These are phyloP conservation scores for Eilema caniola DNA, from an alignment of 2,888 invertebrate genomes.

Conservation along the genomic window DNA sequence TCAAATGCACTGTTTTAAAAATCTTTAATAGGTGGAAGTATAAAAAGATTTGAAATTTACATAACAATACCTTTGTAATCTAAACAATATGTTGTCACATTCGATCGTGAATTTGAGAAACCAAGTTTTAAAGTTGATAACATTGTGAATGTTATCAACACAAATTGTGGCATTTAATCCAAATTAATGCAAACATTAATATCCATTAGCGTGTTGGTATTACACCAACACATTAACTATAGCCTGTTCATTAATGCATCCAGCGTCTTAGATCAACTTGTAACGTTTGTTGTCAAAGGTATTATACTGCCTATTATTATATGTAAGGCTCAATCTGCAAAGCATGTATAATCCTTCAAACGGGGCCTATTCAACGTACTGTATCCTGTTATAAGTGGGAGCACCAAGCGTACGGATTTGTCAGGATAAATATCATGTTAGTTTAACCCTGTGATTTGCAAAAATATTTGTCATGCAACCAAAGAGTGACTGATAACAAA, in stretches of 20 bases:
- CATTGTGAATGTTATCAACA: too few relatives aligned
- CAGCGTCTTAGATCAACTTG: slow-evolving; percentile 16
- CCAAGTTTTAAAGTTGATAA: not conserved
- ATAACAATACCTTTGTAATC: not conserved
- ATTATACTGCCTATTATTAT: slow-evolving; percentile 40
- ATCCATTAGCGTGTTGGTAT: not conserved
- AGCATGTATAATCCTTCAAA: slow-evolving; percentile 50
- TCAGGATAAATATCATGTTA: not conserved
- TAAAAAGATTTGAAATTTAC: too few relatives aligned
- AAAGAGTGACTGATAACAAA: too few relatives aligned
- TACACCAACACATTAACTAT: not conserved
- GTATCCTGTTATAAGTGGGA: slow-evolving; percentile 41
- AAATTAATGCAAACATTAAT: not conserved
- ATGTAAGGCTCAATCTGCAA: slow-evolving; percentile 46
- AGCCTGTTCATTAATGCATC: slow-evolving; percentile 1
- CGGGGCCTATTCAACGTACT: slow-evolving; percentile 42
- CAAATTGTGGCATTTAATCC: not conserved
- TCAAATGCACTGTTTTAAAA: too few relatives aligned
- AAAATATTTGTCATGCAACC: too few relatives aligned
- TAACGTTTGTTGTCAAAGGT: slow-evolving; percentile 45
- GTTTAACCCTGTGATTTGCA: not conserved
- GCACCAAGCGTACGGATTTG: not conserved
- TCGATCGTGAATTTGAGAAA: not conserved
- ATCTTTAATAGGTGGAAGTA: too few relatives aligned
- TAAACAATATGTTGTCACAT: not conserved